Percentiles rank a stretch among this genome's conserved stretches.
phyloP scores from a whole-genome alignment of 2,888 invertebrate genomes.

The Lasioglossum calceatum region DNA sequence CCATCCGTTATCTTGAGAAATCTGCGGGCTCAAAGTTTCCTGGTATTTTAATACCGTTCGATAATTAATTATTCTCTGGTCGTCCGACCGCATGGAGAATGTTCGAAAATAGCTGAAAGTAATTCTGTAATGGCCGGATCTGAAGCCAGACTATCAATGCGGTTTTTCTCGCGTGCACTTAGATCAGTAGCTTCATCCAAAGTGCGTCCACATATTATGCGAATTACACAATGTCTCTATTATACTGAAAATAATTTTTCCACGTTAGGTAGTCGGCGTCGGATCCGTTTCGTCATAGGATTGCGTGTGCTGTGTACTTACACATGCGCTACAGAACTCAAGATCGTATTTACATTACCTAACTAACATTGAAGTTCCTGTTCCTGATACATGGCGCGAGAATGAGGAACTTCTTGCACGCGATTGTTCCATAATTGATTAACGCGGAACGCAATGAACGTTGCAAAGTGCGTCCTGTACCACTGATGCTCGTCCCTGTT shows the following conservation, averaged over 20 bases:
- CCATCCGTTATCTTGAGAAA: slow-evolving; percentile 44
- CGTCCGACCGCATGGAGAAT: slow-evolving; percentile 27
- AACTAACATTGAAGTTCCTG: not conserved
- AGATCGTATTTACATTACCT: slow-evolving; percentile 5
- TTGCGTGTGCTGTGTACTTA: not conserved
- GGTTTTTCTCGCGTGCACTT: no score
- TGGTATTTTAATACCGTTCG: slow-evolving; percentile 56
- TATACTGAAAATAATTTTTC: not conserved
- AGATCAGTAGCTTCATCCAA: not conserved
- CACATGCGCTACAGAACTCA: not conserved
- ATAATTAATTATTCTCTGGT: slow-evolving; percentile 65
- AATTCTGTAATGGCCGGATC: slow-evolving; percentile 26
- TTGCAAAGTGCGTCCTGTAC: not conserved
- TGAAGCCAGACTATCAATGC: not conserved
- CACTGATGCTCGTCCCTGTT: not conserved
- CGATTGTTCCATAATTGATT: slow-evolving; percentile 15
- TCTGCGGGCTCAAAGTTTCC: slow-evolving; percentile 33
- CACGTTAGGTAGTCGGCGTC: not conserved
- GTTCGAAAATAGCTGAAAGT: slow-evolving; percentile 31
- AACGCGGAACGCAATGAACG: slow-evolving; percentile 2
- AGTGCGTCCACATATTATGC: not conserved
- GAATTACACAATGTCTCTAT: not conserved
- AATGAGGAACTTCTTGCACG: slow-evolving; percentile 3
- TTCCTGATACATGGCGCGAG: not conserved
- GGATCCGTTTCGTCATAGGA: not conserved